A percentile compares a stretch with the other conserved stretches of the same genome.
Conservation (phyloP, 1,140 invertebrate species). For the Solen grandis region DNA sequence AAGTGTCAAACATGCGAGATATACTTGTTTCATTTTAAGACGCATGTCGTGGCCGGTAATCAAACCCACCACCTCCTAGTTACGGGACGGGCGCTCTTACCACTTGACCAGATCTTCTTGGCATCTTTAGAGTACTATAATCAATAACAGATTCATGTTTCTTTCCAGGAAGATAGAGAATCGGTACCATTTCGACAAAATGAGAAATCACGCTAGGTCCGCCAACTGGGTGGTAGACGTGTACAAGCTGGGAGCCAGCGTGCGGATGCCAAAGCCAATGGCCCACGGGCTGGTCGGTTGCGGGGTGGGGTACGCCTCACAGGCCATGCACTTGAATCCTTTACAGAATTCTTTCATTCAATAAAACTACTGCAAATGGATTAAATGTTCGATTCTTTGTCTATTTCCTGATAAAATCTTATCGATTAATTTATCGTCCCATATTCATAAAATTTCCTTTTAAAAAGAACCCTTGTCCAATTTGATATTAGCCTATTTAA, state of each 20-base stretch:
- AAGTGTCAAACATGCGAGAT: not conserved
- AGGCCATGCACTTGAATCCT: too few relatives aligned
- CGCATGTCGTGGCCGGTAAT: not conserved
- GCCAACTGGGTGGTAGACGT: slow-evolving; percentile 36
- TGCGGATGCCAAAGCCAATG: slow-evolving; percentile 21
- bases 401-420: too few relatives aligned
- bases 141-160: not conserved
- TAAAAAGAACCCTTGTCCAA: too few relatives aligned
- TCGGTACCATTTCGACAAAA: slow-evolving; percentile 8
- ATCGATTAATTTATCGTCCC: too few relatives aligned
- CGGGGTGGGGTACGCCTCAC: slow-evolving; percentile 28
- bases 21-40: not conserved
- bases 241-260: not conserved
- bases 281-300: slow-evolving; percentile 46
- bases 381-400: too few relatives aligned
- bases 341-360: too few relatives aligned
- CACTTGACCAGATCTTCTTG: not conserved
- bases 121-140: not conserved
- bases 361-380: too few relatives aligned
- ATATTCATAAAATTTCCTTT: too few relatives aligned
- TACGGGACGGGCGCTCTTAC: not conserved
- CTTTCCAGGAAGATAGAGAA: slow-evolving; percentile 11
- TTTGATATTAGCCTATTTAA: too few relatives aligned
- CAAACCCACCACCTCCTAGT: not conserved
- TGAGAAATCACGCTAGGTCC: not conserved